phyloP scores from a whole-genome alignment of 2,888 invertebrate genomes.

The Bembecia ichneumoniformis region DNA sequence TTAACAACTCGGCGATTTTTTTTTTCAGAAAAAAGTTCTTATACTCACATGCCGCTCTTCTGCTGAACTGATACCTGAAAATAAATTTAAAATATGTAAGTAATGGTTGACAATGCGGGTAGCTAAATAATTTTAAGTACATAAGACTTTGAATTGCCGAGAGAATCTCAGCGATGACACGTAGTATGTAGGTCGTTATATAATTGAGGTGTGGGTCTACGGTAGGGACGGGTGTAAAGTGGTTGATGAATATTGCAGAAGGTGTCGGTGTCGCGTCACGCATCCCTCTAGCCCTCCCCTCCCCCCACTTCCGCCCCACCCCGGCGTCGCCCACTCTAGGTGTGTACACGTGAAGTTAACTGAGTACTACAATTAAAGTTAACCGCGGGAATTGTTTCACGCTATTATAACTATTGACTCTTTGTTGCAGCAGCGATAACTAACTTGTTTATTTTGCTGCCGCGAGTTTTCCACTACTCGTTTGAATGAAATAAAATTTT shows the following conservation, averaged over 20 bases:
- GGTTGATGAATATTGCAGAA: slow-evolving; percentile 59
- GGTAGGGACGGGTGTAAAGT: slow-evolving; percentile 40
- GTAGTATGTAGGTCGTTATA: slow-evolving; percentile 3
- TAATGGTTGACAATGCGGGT: not conserved
- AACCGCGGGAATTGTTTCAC: not conserved
- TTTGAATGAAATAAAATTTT: too few relatives aligned
- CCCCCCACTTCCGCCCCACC: slow-evolving; percentile 15
- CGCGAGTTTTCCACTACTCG: too few relatives aligned
- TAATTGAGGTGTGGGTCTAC: slow-evolving; percentile 24
- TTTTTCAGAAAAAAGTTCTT: slow-evolving; percentile 31
- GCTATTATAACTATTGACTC: not conserved
- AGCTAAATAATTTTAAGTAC: not conserved
- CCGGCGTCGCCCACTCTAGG: slow-evolving; percentile 1
- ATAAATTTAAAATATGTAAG: slow-evolving; percentile 8
- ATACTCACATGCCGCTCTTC: slow-evolving; percentile 70
- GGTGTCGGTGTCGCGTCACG: slow-evolving; percentile 37
- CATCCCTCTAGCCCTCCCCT: slow-evolving; percentile 20
- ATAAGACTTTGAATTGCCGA: not conserved
- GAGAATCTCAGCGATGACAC: slow-evolving; percentile 7
- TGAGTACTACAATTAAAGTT: not conserved
- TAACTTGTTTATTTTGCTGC: too few relatives aligned
- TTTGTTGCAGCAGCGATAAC: too few relatives aligned
- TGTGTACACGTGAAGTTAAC: not conserved
- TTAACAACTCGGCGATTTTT: slow-evolving; percentile 35
- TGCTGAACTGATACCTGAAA: slow-evolving; percentile 67